Conservation (phyloP, 1,140 invertebrate genomes). For the Cydia splendana region DNA sequence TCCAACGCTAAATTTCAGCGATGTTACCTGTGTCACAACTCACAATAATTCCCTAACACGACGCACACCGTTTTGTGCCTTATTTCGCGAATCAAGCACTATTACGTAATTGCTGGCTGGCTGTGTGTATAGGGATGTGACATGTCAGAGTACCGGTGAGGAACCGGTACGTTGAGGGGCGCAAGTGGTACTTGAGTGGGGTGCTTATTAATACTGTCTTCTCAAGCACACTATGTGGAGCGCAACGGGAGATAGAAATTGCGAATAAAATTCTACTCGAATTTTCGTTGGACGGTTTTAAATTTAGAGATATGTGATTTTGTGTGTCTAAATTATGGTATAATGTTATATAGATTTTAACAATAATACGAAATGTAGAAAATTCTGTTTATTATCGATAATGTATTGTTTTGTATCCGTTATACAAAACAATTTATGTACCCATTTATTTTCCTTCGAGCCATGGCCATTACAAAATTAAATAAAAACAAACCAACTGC, state of each 20-base stretch:
- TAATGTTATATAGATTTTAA: too few species aligned
- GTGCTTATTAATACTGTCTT: slow-evolving; percentile 8
- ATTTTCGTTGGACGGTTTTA: not conserved
- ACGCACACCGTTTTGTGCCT: slow-evolving; percentile 4
- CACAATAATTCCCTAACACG: not conserved
- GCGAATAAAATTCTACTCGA: not conserved
- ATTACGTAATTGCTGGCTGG: slow-evolving; percentile 17
- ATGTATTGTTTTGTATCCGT: too few species aligned
- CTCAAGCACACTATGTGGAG: not conserved
- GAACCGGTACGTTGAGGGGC: slow-evolving; percentile 1
- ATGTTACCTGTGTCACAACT: not conserved
- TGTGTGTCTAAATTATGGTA: not conserved
- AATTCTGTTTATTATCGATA: too few species aligned
- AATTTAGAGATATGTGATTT: not conserved
- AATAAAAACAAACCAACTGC: too few species aligned
- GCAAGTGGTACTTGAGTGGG: slow-evolving; percentile 5
- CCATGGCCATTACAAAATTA: too few species aligned
- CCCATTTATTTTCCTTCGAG: too few species aligned
- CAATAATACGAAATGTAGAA: too few species aligned
- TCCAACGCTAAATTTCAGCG: not conserved
- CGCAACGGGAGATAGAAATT: not conserved
- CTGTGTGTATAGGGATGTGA: slow-evolving; percentile 2
- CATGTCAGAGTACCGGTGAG: not conserved
- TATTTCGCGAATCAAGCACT: slow-evolving; percentile 26
- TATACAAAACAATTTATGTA: too few species aligned